Conservation (phyloP, 2,888 invertebrate species). For the Macrophya alboannulata region DNA sequence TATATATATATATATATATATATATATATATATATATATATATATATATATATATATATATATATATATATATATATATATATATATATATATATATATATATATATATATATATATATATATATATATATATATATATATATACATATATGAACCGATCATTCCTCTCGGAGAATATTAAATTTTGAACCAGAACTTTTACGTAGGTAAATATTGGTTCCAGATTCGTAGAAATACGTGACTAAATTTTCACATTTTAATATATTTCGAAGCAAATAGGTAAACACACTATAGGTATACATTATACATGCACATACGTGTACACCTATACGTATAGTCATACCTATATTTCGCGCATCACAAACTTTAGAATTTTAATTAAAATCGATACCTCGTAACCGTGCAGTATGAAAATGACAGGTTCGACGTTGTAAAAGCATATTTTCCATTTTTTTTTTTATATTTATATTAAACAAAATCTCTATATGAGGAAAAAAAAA, state of each 20-base stretch:
- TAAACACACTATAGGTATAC: neutral
- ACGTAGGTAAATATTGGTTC: conserved; percentile 28
- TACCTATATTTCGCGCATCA: conserved; percentile 20
- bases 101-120: neutral
- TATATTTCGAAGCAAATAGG: conserved; percentile 41
- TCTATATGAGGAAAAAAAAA: neutral
- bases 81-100: neutral
- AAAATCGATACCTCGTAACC: conserved; percentile 20
- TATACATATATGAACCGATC: conserved; percentile 9
- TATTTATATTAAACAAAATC: neutral
- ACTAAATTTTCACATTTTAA: conserved; percentile 46
- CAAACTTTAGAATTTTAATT: conserved; percentile 34
- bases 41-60: neutral
- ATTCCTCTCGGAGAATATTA: conserved; percentile 40
- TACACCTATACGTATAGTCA: neutral
- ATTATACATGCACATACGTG: neutral
- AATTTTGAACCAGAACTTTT: conserved; percentile 32
- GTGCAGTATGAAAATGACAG: neutral
- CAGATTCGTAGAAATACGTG: conserved; percentile 23
- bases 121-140: neutral
- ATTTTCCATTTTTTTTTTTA: neutral
- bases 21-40: neutral
- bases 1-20: neutral
- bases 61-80: neutral
- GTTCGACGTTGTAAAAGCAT: conserved; percentile 15